Conservation (phyloP, 2,113 vertebrate genomes). For the Phyllostomus discolor region DNA sequence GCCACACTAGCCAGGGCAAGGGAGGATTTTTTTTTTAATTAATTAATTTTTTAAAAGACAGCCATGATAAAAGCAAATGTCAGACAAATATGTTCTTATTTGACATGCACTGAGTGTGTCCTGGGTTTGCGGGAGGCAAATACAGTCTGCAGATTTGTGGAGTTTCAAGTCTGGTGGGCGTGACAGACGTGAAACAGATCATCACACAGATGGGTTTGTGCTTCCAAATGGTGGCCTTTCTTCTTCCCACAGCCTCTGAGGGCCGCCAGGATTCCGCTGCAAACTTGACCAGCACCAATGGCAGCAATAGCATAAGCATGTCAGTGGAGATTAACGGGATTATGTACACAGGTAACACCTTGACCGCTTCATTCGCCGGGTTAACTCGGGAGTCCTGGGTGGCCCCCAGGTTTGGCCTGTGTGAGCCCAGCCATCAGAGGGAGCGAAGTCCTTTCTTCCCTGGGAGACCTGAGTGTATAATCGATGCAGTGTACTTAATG, state of each 20-base stretch:
- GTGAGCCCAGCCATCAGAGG: not conserved
- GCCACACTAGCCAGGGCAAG: too few species aligned
- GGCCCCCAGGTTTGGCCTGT: fast-evolving
- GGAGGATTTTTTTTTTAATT: too few species aligned
- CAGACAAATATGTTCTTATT: not conserved
- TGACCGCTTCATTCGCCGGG: not conserved
- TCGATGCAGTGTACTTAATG: fast-evolving
- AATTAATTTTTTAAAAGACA: not conserved
- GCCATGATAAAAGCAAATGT: not conserved
- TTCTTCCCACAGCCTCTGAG: conserved; percentile 74
- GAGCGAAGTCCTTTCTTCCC: not conserved
- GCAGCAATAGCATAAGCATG: conserved; percentile 95
- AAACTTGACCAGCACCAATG: conserved; percentile 81
- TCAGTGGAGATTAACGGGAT: conserved; percentile 96
- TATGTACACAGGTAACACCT: conserved; percentile 89
- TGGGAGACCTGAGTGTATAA: not conserved
- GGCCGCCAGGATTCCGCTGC: conserved; percentile 86
- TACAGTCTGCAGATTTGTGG: fast-evolving
- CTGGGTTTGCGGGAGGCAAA: not conserved
- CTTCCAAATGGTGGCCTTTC: not conserved
- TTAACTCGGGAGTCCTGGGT: not conserved
- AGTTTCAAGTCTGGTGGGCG: fast-evolving
- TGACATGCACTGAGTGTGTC: not conserved
- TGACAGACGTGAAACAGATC: fast-evolving
- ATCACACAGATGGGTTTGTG: fast-evolving